These are phyloP conservation scores for Meloidogyne floridensis DNA, from an alignment of 1,140 invertebrate genomes.

Conservation along the genomic window DNA sequence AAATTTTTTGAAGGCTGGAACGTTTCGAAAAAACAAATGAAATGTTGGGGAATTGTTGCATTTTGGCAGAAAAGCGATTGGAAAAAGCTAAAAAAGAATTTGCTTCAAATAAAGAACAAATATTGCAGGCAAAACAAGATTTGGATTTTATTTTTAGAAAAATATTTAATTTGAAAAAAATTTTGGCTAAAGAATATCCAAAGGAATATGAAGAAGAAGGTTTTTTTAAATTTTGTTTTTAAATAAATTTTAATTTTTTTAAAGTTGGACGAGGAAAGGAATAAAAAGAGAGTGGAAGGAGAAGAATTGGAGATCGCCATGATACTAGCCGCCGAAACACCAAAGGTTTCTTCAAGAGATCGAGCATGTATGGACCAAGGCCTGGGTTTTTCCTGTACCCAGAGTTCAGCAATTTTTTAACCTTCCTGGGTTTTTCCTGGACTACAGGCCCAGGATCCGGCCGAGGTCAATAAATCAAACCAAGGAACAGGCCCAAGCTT, in stretches of 20 bases:
- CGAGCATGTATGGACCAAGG: no score
- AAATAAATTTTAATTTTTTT: not conserved
- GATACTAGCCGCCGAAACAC: no score
- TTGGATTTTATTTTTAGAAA: slow-evolving; percentile 48
- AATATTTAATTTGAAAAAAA: slow-evolving; percentile 33
- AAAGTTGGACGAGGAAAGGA: not conserved
- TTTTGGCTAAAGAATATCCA: slow-evolving; percentile 41
- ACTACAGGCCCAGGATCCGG: no score
- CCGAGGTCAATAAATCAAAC: no score
- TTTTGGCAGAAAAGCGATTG: slow-evolving; percentile 40
- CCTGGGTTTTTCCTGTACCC: no score
- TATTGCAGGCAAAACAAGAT: slow-evolving; percentile 47
- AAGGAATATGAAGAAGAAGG: slow-evolving; percentile 42
- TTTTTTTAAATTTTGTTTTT: slow-evolving; percentile 22
- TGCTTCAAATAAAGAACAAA: slow-evolving; percentile 32
- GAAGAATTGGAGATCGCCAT: no score
- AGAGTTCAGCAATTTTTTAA: no score
- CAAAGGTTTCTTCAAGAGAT: no score
- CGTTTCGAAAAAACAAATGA: slow-evolving; percentile 53
- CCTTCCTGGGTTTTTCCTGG: no score
- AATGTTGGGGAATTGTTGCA: slow-evolving; percentile 44
- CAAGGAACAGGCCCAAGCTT: no score
- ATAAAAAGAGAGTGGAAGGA: not conserved
- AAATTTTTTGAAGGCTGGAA: slow-evolving; percentile 40
- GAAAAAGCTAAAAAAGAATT: slow-evolving; percentile 47